Base-by-base conservation (phyloP, 2,113 vertebrate genomes). In the Nothobranchius furzeri region DNA sequence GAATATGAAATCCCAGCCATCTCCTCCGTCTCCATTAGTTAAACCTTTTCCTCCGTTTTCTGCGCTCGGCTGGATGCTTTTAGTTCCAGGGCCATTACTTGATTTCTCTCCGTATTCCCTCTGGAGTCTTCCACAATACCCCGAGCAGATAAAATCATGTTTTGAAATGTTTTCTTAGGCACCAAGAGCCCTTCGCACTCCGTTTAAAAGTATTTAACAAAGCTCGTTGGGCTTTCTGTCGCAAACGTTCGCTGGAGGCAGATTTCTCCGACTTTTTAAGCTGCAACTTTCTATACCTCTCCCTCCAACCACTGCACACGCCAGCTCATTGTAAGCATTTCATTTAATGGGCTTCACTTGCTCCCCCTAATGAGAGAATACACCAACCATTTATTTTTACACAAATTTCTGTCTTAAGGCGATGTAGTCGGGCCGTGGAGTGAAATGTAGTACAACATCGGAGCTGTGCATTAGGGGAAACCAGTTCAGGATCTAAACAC, bases 331-430 rank as follows among this genome's bases (percentile, higher is more conserved):
- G 47, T 68, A 75, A 55, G 51, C 64, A 61, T 75, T 70, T 66
- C 9, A 78, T 76, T 75, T 68, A 73, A 85, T 77, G 51, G 66
- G 69, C 74, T 82, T 73, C 66, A 52, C 81, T 79, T 76, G 68
- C 74, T 83, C 73, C 9, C 40, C 43, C 54, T 82, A 85, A 89
- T 72, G 54, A 84, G 80, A 70, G 59, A 35, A 68, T 75, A 70
- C 20, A 50, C 72, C 71, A 82, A 61, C 60, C 65, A 64, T 83
- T 85, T 25, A 78, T 78, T 79, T 80, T 55, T 73, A 73, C 71
- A 74, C 74, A 81, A 81, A 82, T 82, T 87, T 42, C 76, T 84
- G 74, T 85, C 85, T 84, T 84, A 57, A 66, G 81, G 82, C 78
- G 47, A 82, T 81, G 60, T 52, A 73, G 73, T 69, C 53, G 72